Percentiles rank a stretch among this genome's conserved stretches.
These are phyloP conservation scores for Acyrthosiphon pisum DNA, from an alignment of 1,140 invertebrate genomes.

Conservation along the genomic window DNA sequence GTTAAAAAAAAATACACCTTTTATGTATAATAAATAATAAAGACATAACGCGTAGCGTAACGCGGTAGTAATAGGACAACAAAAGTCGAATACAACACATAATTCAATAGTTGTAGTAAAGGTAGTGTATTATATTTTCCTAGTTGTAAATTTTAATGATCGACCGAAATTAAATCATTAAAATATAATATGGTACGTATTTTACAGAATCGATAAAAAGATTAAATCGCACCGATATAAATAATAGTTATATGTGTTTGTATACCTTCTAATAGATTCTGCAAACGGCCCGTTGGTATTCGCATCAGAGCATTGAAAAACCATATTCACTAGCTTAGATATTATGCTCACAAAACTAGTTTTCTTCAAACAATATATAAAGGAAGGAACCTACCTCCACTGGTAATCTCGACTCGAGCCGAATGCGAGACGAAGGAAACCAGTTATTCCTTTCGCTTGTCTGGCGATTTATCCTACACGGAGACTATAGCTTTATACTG, in stretches of 20 bases:
- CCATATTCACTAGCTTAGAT: neutral
- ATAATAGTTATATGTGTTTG: neutral
- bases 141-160: neutral
- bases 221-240: neutral
- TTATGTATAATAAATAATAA: neutral
- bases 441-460: conserved; percentile 37
- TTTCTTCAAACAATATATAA: conserved; percentile 1
- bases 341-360: conserved; percentile 10
- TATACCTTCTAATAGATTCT: neutral
- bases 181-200: neutral
- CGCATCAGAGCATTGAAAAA: neutral
- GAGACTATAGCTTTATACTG: neutral
- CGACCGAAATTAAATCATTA: neutral
- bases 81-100: neutral
- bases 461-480: neutral
- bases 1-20: neutral
- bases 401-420: neutral
- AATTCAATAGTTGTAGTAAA: neutral
- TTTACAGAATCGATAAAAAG: neutral
- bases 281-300: neutral
- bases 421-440: conserved; percentile 1
- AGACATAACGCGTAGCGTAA: conserved; percentile 7
- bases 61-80: conserved; percentile 4
- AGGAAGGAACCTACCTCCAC: neutral
- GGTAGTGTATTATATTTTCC: neutral